Percentiles rank a stretch among this genome's conserved stretches.
Evolutionary conservation across 2,888 invertebrate species (phyloP).

Genomic region (Drosophila pseudotalamancana): DNA sequence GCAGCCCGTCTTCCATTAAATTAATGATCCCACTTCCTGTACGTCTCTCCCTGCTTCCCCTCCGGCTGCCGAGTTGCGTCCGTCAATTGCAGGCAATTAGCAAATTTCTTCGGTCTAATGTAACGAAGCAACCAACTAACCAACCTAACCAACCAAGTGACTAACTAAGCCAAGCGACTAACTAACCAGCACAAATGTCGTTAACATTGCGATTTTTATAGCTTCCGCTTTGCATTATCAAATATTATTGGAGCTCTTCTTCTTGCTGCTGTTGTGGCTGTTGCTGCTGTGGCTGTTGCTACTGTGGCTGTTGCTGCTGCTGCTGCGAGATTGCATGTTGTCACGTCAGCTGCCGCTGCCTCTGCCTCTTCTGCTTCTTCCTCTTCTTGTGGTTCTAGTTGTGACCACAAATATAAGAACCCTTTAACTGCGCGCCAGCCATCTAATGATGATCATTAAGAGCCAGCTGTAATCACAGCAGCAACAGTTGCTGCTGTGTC

Average conservation of each 20-base stretch:
- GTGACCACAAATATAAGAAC: slow-evolving; percentile 45
- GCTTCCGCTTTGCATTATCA: slow-evolving; percentile 79
- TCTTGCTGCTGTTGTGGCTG: slow-evolving; percentile 20
- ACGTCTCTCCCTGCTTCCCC: not conserved
- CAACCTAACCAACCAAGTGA: not conserved
- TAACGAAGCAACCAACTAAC: slow-evolving; percentile 12
- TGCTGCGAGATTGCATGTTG: slow-evolving; percentile 75
- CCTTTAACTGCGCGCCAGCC: slow-evolving; percentile 61
- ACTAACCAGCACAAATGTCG: slow-evolving; percentile 54
- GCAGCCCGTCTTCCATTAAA: slow-evolving; percentile 34
- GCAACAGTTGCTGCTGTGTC: slow-evolving; percentile 64
- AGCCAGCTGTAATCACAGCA: slow-evolving; percentile 62
- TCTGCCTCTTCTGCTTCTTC: slow-evolving; percentile 17
- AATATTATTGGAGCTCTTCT: slow-evolving; percentile 65
- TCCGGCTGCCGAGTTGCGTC: slow-evolving; percentile 1
- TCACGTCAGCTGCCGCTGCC: slow-evolving; percentile 58
- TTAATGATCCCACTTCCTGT: slow-evolving; percentile 50
- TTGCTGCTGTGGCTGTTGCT: slow-evolving; percentile 4
- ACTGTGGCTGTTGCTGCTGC: slow-evolving; percentile 13
- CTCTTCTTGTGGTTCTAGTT: slow-evolving; percentile 2
- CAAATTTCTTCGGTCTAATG: slow-evolving; percentile 42
- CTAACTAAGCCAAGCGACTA: slow-evolving; percentile 12
- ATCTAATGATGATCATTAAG: slow-evolving; percentile 78
- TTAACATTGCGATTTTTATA: slow-evolving; percentile 55
- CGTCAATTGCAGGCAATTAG: slow-evolving; percentile 53